Evolutionary conservation across 2,888 invertebrate genomes (phyloP), one percentile per base, ranked within the genome.

Genomic region (Eubasilissa splendida): DNA sequence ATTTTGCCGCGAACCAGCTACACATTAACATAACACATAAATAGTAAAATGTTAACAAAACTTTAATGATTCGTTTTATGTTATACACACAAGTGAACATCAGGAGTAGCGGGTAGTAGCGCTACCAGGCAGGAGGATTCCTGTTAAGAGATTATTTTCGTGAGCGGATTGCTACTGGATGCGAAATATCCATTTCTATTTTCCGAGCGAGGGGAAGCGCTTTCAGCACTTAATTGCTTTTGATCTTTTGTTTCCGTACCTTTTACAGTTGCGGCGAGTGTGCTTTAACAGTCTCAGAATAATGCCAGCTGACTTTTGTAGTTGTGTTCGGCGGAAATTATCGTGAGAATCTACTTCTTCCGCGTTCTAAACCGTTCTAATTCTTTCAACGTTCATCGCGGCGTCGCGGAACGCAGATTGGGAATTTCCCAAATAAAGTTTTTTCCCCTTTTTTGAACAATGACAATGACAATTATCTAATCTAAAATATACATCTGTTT

Each of bases 151-250:
- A 76, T 76, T 68, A 59, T 77, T 80, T 76, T 76, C 73, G 80
- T 66, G 59, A 66, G 79, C 53, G 63, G 76, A 60, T 75, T 75
- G 58, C 58, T 59, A 60, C 50, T 42, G 68, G 58, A 14, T 22
- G 71, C 58, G 70, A 14, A 77, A 77, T 63, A 79, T 74, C 60
- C 66, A 76, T 66, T 77, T 77, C 74, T 58, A 65, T 80, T 75
- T 80, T 59, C 71, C 68, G 60, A 60, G 70, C 68, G 42, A 31
- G 53, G 60, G 63, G 76, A 76, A 65, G n/a, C 70, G 63, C 59
- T 80, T 65, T 63, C 59, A 76, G 58, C 71, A 58, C 80, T 76
- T 80, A 70, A 80, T 80, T 80, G 80, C 50, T 80, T 68, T 70
- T 52, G 58, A 59, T 76, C 70, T 75, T 66, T 76, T 76, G 76